phyloP scores from a whole-genome alignment of 2,888 invertebrate genomes.

The Hirudinaria manillensis region DNA sequence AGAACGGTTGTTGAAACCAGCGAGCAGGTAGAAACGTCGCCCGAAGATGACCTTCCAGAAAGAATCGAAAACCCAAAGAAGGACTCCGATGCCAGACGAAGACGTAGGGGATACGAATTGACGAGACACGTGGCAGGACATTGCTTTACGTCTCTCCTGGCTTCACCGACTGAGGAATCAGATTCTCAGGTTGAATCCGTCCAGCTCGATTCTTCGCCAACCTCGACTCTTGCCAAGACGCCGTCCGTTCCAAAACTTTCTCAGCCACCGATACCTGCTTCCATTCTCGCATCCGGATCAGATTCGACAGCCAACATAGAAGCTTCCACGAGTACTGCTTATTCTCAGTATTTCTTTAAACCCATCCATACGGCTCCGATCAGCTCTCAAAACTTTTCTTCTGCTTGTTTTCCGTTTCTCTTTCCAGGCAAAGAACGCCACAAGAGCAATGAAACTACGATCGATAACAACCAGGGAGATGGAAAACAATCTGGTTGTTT shows the following conservation, averaged over 20 bases:
- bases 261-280: background rate
- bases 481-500: slow-evolving; percentile 13
- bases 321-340: slow-evolving; percentile 8
- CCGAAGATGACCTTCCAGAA: slow-evolving; percentile 2
- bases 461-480: background rate
- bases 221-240: slow-evolving; percentile 1
- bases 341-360: slow-evolving; percentile 7
- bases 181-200: slow-evolving; percentile 8
- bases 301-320: background rate
- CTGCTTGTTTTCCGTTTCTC: slow-evolving; percentile 19
- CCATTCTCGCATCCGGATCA: background rate
- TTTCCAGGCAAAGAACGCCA: slow-evolving; percentile 14
- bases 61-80: background rate
- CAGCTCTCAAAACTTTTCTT: background rate
- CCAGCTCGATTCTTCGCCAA: slow-evolving; percentile 6
- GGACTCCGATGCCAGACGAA: background rate
- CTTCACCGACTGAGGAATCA: slow-evolving; percentile 22
- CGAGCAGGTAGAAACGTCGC: background rate
- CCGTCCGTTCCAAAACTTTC: background rate
- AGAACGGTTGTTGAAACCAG: background rate
- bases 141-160: slow-evolving; percentile 19
- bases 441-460: background rate
- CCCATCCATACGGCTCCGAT: slow-evolving; percentile 3
- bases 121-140: slow-evolving; percentile 16
- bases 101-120: slow-evolving; percentile 1